Conservation (phyloP, 2,888 invertebrate genomes). For the Caenorhabditis auriculariae region DNA sequence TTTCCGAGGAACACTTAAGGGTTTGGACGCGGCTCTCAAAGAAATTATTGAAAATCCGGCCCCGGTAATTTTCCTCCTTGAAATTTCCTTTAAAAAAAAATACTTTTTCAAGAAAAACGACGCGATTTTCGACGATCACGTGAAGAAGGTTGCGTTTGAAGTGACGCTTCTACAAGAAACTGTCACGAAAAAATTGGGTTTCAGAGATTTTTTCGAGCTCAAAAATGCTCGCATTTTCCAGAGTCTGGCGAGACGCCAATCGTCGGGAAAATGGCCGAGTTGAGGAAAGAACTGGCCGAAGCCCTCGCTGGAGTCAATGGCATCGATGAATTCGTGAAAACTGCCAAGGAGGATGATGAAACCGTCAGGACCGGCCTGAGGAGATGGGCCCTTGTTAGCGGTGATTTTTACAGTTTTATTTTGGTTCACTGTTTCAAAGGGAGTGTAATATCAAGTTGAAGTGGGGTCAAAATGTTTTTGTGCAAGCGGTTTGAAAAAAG, state of each 20-base stretch:
- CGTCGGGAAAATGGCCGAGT: conserved; percentile 75
- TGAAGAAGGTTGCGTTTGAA: conserved; percentile 75
- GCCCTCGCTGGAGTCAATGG: conserved; percentile 74
- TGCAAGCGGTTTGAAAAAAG: too few relatives aligned
- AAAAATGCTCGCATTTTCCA: conserved; percentile 18
- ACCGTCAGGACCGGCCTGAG: conserved; percentile 38
- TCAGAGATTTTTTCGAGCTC: conserved; percentile 73
- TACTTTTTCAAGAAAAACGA: conserved; percentile 74
- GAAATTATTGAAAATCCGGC: conserved; percentile 91
- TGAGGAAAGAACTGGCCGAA: conserved; percentile 68
- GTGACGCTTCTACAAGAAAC: conserved; percentile 76
- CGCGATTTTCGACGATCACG: conserved; percentile 82
- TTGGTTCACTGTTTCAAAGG: too few relatives aligned
- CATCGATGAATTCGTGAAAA: conserved; percentile 62
- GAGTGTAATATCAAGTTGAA: too few relatives aligned
- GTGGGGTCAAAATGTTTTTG: too few relatives aligned
- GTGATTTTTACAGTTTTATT: too few relatives aligned
- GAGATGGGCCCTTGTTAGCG: conserved; percentile 39
- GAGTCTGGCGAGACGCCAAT: conserved; percentile 73
- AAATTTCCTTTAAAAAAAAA: too few relatives aligned
- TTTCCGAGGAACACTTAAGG: conserved; percentile 71
- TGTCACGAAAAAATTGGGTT: too few relatives aligned
- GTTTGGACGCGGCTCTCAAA: conserved; percentile 77
- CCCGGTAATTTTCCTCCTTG: too few relatives aligned
- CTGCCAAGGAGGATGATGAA: conserved; percentile 25